phyloP scores from a whole-genome alignment of 2,113 vertebrate species.

The Ciconia boyciana region DNA sequence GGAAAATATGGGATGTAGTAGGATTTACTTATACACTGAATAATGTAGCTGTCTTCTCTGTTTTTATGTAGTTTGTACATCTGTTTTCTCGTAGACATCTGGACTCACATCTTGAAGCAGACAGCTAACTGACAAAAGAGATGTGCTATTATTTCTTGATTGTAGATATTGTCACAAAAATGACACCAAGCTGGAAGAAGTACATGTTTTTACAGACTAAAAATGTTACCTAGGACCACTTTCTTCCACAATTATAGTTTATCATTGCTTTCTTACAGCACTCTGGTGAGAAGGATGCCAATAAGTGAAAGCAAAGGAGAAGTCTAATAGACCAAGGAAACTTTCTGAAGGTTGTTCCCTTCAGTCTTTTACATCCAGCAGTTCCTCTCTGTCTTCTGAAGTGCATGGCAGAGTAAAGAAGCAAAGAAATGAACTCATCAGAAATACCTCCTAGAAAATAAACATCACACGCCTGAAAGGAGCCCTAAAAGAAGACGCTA shows the following conservation, averaged over 20 bases:
- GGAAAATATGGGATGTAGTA: not conserved
- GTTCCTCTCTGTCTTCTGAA: not conserved
- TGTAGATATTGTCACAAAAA: not conserved
- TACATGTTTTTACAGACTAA: not conserved
- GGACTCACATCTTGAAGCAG: not conserved
- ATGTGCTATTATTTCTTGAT: not conserved
- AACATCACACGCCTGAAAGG: not conserved
- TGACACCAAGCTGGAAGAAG: not conserved
- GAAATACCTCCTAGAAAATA: not conserved
- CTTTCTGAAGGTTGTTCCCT: not conserved
- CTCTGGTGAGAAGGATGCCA: not conserved
- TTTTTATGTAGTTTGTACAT: not conserved
- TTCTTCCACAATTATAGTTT: not conserved
- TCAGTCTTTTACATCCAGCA: not conserved
- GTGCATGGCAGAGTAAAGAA: not conserved
- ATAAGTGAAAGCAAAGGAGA: not conserved
- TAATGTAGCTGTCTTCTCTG: not conserved
- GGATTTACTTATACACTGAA: not conserved
- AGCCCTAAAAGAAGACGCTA: not conserved
- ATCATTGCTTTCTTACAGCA: not conserved
- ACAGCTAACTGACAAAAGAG: not conserved
- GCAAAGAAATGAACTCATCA: not conserved
- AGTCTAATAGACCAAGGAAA: not conserved
- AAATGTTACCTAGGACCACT: not conserved
- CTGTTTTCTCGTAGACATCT: conserved; percentile 30